Conservation (phyloP, 2,888 invertebrate species). For the Drosophila maculinotata region DNA sequence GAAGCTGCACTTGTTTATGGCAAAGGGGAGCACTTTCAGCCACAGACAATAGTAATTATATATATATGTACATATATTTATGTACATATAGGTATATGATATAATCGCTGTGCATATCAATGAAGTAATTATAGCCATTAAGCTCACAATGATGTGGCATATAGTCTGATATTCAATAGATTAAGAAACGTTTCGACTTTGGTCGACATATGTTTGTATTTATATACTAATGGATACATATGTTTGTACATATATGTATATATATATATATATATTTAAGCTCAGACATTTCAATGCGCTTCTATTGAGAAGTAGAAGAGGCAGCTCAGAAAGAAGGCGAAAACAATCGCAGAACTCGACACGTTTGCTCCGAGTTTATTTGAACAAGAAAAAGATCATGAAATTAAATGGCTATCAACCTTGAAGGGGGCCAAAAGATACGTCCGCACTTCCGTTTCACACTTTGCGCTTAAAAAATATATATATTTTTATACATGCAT, state of each 20-base stretch:
- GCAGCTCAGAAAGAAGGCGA: constrained; percentile 37
- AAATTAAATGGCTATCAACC: constrained; percentile 71
- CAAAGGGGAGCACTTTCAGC: constrained; percentile 3
- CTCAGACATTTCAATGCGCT: constrained; percentile 41
- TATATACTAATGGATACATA: constrained; percentile 9
- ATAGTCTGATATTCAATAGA: constrained; percentile 29
- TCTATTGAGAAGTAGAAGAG: constrained; percentile 43
- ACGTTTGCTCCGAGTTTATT: constrained; percentile 62
- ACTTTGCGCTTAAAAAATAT: constrained; percentile 46
- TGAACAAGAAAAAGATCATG: constrained; percentile 73
- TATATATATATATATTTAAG: constrained; percentile 22
- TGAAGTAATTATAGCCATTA: constrained; percentile 60
- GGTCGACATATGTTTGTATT: constrained; percentile 11
- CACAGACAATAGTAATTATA: constrained; percentile 6
- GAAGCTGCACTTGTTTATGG: constrained; percentile 17
- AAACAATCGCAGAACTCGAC: constrained; percentile 62
- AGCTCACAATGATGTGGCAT: constrained; percentile 38
- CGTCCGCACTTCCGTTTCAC: constrained; percentile 79
- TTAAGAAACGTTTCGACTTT: constrained; percentile 30
- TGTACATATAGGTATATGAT: constrained; percentile 6
- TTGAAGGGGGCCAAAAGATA: constrained; percentile 66
- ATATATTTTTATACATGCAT: constrained; percentile 12
- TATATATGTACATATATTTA: no score
- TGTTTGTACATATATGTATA: neutral
- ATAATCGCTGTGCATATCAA: constrained; percentile 57